Base-by-base conservation (phyloP, 2,797 vertebrate species). In the Echiichthys vipera region DNA sequence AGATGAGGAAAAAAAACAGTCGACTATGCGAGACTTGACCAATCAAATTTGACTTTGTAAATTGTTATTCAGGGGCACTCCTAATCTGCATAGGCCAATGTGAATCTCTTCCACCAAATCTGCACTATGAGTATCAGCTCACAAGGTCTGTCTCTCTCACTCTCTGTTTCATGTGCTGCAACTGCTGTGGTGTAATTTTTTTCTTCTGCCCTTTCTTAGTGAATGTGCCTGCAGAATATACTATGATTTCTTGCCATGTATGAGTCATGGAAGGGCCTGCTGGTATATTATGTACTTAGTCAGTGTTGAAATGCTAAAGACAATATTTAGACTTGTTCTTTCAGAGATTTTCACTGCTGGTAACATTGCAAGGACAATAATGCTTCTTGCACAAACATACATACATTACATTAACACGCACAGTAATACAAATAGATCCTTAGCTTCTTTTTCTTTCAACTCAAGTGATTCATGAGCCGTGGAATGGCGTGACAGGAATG, bases 401-500 rank as follows among this genome's bases (percentile, higher is more conserved):
- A 7, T 59, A 54, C 43, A 65, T 75, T 74, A 65, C 37, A 68
- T 74, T 77, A 69, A 79, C 74, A 59, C 49, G 42, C 39, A 65
- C 11, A 25, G 32, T 55, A 51, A 79, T 46, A 64, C 67, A 80
- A 85, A 77, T 65, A 73, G 71, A 82, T 74, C 27, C 51, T 71
- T 71, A 49, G 78, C 69, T 68, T 80, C 54, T 83, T 73, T 62
- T 74, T 79, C 81, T 85, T 81, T 89, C 76, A 88, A 74, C 65
- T 74, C 30, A 46, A 73, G 76, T 86, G 84, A 88, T 87, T 91
- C 74, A 87, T 90, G 83, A 80, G 81, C 74, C 54, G 39, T 83
- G 84, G 69, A 83, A 74, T 84, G 80, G 85, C 74, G 87, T 91
- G 83, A 87, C 87, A 88, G 90, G 86, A 93, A 94, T 92, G 84